These are phyloP conservation scores for Xerus inauris DNA, from an alignment of 2,113 vertebrate species.

Conservation along the genomic window DNA sequence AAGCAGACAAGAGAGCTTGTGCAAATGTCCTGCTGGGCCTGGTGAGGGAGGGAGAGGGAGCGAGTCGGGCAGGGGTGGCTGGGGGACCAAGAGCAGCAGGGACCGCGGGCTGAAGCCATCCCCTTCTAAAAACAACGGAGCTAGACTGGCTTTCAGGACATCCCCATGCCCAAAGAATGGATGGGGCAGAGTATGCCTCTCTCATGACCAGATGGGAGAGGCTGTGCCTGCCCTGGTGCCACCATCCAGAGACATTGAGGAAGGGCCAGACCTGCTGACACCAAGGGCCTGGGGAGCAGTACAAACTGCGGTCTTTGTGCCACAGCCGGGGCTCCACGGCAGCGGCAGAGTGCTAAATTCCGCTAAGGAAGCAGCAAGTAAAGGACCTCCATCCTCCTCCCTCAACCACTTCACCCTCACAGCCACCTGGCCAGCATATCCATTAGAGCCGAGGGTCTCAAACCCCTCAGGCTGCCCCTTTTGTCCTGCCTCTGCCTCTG, in stretches of 20 bases:
- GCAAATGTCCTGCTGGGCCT: background rate
- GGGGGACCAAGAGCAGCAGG: rapidly evolving
- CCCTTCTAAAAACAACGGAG: background rate
- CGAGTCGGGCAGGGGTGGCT: background rate
- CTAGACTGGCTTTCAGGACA: background rate
- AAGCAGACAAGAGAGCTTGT: background rate
- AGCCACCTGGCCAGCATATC: no score
- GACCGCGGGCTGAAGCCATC: rapidly evolving
- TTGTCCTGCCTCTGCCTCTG: background rate
- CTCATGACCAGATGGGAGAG: background rate
- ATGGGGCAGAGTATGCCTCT: background rate
- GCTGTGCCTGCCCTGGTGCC: no score
- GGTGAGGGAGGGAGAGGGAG: rapidly evolving
- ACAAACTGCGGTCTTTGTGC: rapidly evolving
- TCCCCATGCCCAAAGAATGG: rapidly evolving
- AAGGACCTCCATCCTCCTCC: background rate
- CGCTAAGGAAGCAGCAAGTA: background rate
- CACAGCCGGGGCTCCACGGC: no score
- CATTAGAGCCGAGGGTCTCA: background rate
- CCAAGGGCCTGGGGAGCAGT: no score
- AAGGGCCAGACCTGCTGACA: background rate
- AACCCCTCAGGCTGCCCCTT: background rate
- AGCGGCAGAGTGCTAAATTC: background rate
- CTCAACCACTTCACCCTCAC: no score
- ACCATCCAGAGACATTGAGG: no score